Evolutionary conservation across 2,888 invertebrate genomes (phyloP).

Genomic region (Calliopum simillimum): DNA sequence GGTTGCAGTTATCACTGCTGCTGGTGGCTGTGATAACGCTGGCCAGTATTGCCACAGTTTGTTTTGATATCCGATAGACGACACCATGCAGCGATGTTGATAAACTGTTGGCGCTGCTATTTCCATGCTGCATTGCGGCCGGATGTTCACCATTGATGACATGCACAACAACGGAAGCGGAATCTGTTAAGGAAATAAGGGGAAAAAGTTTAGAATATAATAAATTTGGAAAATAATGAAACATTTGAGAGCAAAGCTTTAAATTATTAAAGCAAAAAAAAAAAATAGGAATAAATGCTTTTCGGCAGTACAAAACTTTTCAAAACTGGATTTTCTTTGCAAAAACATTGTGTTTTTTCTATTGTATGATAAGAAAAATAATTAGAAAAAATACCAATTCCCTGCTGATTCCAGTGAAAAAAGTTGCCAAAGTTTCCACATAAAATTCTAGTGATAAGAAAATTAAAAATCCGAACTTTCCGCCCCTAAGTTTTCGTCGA

Average conservation of each 20-base stretch:
- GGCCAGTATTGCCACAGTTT: constrained; percentile 39
- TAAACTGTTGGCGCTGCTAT: constrained; percentile 64
- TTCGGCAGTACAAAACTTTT: not conserved
- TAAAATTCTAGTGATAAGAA: no score
- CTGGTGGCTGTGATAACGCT: constrained; percentile 42
- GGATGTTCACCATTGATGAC: constrained; percentile 82
- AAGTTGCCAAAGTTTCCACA: no score
- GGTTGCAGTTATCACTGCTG: not conserved
- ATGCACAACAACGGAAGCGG: constrained; percentile 85
- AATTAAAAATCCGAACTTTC: no score
- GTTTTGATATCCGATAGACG: constrained; percentile 47
- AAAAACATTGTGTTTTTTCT: no score
- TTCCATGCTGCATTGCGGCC: constrained; percentile 73
- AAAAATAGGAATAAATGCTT: not conserved
- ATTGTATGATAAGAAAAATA: no score
- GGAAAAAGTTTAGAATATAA: not conserved
- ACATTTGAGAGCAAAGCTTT: no score
- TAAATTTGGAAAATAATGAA: not conserved
- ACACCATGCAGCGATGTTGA: constrained; percentile 51
- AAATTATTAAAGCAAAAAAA: not conserved
- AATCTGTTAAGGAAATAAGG: constrained; percentile 69
- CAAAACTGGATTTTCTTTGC: not conserved
- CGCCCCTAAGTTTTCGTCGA: no score
- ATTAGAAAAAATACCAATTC: constrained; percentile 13
- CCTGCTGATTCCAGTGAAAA: no score